Percentiles rank a stretch among this genome's conserved stretches.
phyloP scores from a whole-genome alignment of 1,140 invertebrate genomes.

The Apis dorsata region DNA sequence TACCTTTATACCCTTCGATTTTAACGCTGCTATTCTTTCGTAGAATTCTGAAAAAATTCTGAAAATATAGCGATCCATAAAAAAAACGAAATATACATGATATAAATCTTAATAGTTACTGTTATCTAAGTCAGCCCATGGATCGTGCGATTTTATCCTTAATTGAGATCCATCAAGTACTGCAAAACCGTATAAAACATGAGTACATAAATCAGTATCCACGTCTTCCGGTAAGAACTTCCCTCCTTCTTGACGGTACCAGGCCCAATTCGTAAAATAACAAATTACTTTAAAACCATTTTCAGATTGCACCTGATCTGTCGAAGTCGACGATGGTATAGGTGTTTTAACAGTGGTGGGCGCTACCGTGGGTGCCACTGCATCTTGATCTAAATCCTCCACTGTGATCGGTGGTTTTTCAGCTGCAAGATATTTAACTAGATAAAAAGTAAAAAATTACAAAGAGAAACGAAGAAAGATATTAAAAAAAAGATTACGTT shows the following conservation, averaged over 20 bases:
- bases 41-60: constrained; percentile 80
- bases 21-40: constrained; percentile 81
- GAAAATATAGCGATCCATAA: neutral
- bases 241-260: constrained; percentile 82
- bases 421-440: neutral
- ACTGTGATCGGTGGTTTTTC: neutral
- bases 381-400: neutral
- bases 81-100: neutral
- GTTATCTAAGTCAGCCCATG: constrained; percentile 84
- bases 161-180: constrained; percentile 81
- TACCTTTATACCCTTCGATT: constrained; percentile 82
- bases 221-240: constrained; percentile 83
- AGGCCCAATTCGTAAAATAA: constrained; percentile 85
- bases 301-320: constrained; percentile 22
- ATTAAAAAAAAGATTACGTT: constrained; percentile 55
- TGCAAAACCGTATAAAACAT: constrained; percentile 86
- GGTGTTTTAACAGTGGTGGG: neutral
- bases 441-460: neutral
- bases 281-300: constrained; percentile 82
- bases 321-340: constrained; percentile 3
- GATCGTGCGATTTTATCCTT: constrained; percentile 82
- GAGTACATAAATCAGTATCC: constrained; percentile 84
- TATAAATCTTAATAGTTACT: constrained; percentile 70
- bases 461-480: too few species aligned
- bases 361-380: constrained; percentile 55